These are phyloP conservation scores for Poeciliopsis paucimaculata DNA, from an alignment of 2,797 vertebrate species.

Conservation along the genomic window DNA sequence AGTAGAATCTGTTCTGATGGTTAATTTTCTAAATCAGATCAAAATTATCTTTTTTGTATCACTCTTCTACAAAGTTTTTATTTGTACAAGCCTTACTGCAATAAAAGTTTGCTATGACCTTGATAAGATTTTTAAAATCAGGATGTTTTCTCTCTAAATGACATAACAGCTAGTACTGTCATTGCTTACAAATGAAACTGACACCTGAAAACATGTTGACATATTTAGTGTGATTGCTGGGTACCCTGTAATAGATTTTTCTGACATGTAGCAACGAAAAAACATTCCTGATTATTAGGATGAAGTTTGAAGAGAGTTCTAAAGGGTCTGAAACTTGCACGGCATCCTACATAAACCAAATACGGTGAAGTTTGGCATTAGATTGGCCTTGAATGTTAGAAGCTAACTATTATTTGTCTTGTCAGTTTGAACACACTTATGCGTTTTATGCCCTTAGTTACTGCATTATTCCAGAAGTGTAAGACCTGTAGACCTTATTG, in stretches of 20 bases:
- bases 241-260: background rate
- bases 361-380: background rate
- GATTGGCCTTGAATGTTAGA: background rate
- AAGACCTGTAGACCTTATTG: too few relatives aligned
- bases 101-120: background rate
- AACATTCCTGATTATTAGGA: background rate
- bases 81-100: background rate
- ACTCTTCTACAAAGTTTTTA: background rate
- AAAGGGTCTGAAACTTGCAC: background rate
- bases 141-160: background rate
- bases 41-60: background rate
- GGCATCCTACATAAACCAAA: background rate
- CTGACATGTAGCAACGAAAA: background rate
- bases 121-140: background rate
- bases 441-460: background rate
- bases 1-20: background rate
- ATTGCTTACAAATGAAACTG: background rate
- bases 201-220: background rate
- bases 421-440: background rate
- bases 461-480: background rate
- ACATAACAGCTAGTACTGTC: background rate
- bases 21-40: background rate
- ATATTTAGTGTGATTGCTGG: background rate
- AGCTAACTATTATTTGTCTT: background rate
- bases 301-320: background rate